Percentiles rank a stretch among this genome's conserved stretches.
These are phyloP conservation scores for Xestia xanthographa DNA, from an alignment of 2,888 invertebrate species.

Conservation along the genomic window DNA sequence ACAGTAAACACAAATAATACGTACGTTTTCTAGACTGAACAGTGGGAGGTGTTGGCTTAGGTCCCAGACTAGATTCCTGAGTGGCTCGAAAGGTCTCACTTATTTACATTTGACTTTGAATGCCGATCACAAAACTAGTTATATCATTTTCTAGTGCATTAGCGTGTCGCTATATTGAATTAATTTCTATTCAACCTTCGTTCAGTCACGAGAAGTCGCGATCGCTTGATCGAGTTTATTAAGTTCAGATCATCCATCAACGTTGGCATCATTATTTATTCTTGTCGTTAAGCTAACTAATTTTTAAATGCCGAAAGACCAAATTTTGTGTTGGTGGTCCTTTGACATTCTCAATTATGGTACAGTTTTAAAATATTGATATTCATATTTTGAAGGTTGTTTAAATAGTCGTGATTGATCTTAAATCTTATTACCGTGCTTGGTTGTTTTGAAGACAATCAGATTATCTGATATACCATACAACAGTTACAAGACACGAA, in stretches of 20 bases:
- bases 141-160: constrained; percentile 72
- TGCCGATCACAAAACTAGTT: constrained; percentile 70
- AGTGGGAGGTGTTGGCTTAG: constrained; percentile 63
- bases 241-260: constrained; percentile 48
- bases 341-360: constrained; percentile 31
- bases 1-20: constrained; percentile 49
- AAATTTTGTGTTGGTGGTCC: constrained; percentile 13
- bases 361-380: constrained; percentile 17
- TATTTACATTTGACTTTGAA: constrained; percentile 78
- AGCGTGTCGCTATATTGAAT: constrained; percentile 72
- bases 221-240: constrained; percentile 59
- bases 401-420: constrained; percentile 42
- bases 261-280: constrained; percentile 21
- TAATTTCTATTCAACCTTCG: constrained; percentile 78
- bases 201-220: constrained; percentile 76
- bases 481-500: constrained; percentile 1
- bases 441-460: constrained; percentile 30
- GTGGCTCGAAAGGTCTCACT: constrained; percentile 72
- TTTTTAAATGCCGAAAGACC: constrained; percentile 15
- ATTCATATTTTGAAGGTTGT: constrained; percentile 42
- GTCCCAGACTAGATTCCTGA: constrained; percentile 70
- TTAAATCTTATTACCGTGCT: constrained; percentile 31
- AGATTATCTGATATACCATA: constrained; percentile 44
- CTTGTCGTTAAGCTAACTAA: constrained; percentile 17
- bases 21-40: constrained; percentile 39